Conservation (phyloP, 2,797 vertebrate genomes). For the Artibeus lituratus region DNA sequence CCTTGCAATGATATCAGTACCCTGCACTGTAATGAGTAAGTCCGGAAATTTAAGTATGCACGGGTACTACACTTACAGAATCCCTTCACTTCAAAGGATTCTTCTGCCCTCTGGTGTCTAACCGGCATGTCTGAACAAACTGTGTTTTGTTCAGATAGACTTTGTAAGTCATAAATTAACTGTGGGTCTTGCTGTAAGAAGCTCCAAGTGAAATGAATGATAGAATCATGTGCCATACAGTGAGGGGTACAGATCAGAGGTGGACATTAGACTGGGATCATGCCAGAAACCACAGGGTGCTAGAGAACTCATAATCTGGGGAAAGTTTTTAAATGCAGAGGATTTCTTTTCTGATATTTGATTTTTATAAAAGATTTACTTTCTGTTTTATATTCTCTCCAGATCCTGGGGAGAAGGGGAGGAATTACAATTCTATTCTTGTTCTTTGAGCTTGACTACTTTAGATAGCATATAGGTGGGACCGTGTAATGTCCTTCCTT, state of each 20-base stretch:
- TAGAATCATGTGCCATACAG: background rate
- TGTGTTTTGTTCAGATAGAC: background rate
- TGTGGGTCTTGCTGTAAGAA: accelerated
- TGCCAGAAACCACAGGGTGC: background rate
- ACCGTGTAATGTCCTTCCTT: background rate
- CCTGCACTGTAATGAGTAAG: background rate
- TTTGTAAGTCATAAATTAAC: background rate
- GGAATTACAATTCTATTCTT: background rate
- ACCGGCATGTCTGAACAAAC: background rate
- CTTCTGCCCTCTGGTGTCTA: slow-evolving; percentile 77
- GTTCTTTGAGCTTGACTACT: background rate
- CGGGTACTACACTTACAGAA: accelerated
- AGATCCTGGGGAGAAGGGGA: background rate
- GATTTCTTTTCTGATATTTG: background rate
- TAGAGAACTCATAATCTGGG: accelerated
- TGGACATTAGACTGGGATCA: background rate
- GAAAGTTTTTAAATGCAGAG: background rate
- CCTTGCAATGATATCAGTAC: slow-evolving; percentile 38
- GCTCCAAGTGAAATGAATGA: slow-evolving; percentile 29
- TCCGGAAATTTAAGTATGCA: background rate
- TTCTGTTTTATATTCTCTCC: background rate
- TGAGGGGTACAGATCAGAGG: background rate
- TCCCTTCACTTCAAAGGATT: background rate
- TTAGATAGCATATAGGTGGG: background rate
- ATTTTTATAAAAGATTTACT: slow-evolving; percentile 43